phyloP scores from a whole-genome alignment of 2,797 vertebrate species.

The Micrastur ruficollis region DNA sequence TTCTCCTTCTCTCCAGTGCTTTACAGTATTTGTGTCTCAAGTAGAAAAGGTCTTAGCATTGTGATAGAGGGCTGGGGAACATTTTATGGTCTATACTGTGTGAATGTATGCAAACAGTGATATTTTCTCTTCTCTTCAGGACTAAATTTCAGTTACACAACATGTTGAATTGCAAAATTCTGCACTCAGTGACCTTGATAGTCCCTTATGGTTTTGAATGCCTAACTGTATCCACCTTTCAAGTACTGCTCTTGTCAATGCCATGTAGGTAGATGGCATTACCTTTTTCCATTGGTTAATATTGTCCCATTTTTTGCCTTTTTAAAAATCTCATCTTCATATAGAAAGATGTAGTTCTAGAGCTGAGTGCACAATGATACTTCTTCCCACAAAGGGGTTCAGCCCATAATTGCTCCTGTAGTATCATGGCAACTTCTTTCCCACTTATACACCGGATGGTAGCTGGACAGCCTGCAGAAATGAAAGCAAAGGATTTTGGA shows the following conservation, averaged over 20 bases:
- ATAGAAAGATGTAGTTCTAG: background rate
- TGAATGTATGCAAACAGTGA: background rate
- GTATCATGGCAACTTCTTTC: background rate
- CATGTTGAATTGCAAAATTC: background rate
- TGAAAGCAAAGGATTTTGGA: background rate
- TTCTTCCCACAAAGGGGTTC: background rate
- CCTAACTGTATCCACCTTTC: background rate
- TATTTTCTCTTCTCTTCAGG: background rate
- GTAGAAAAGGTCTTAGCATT: background rate
- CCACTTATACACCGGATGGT: background rate
- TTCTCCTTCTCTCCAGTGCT: background rate
- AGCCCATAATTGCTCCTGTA: background rate
- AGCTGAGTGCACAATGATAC: background rate
- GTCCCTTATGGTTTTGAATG: background rate
- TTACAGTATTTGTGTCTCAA: background rate
- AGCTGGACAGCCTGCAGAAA: background rate
- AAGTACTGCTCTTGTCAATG: background rate
- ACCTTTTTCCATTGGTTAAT: background rate
- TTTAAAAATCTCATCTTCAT: background rate
- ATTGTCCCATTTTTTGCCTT: background rate
- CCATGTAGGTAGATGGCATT: background rate
- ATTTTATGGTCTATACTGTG: background rate
- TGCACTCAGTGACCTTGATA: background rate
- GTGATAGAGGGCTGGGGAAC: background rate
- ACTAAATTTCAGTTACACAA: background rate